Base-by-base conservation (phyloP, 2,888 invertebrate species). In the Didymodactylos carnosus region DNA sequence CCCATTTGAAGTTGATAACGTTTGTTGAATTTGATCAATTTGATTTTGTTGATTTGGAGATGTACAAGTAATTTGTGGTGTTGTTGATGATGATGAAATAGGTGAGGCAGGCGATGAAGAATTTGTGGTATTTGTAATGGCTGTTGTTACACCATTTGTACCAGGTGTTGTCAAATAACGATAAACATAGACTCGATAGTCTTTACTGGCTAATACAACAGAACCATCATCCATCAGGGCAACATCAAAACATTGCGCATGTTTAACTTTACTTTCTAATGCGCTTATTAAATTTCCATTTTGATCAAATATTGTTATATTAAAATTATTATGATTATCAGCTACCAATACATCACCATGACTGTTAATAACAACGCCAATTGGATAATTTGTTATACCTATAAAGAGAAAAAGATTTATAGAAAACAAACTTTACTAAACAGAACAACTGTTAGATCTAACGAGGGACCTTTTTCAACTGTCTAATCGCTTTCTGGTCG, bases 271-370 rank as follows among this genome's bases (percentile, higher is more conserved):
- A 81, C 93, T 94, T 85, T 98, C 98, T 76, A 97, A 86, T n/a
- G 97, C 97, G 46, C 93, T 94, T 73, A 98, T 92, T 51, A 74
- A 62, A 39, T 74, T 71, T 0, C 74, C 74, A 39, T 74, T 71
- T 72, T 74, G 74, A n/a, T 71, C 72, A 87, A 98, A 98, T 84
- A 97, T 94, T 80, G 97, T 97, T 84, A 98, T 86, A 84, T 98
- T 98, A 87, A 98, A 98, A 85, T 98, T 98, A 87, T 98, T 98
- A 86, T 98, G 98, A 86, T 98, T 98, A 86, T 98, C 98, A 72
- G 98, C 97, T 25, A 75, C 69, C 78, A 98, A 94, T 77, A 98
- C 87, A 77, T 98, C 94, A 62, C 71, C 71, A 23, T 74, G 62
- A 10, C 91, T 89, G 85, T 95, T 98, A 82, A 98, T 97, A 78